These are phyloP conservation scores for Taxidea taxus DNA, from an alignment of 2,113 vertebrate species.

Conservation along the genomic window DNA sequence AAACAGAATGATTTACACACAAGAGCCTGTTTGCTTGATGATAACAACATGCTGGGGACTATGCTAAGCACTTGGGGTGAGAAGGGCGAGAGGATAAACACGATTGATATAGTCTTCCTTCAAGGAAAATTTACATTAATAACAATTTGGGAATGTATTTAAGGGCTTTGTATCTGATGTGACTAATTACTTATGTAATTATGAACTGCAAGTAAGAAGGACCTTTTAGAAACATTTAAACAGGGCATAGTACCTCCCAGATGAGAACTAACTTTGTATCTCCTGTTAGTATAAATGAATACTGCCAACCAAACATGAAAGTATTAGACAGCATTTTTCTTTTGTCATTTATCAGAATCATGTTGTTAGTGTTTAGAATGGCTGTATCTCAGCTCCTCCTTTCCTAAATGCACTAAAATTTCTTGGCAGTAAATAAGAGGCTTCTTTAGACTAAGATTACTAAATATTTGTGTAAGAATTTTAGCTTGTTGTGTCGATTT, in stretches of 20 bases:
- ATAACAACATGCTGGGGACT: neutral
- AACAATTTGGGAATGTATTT: conserved; percentile 39
- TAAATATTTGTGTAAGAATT: conserved; percentile 10
- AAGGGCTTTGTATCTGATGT: neutral
- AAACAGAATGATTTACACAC: neutral
- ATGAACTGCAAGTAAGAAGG: neutral
- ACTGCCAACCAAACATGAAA: conserved; percentile 16
- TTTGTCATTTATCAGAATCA: conserved; percentile 19
- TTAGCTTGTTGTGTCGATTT: conserved; percentile 1
- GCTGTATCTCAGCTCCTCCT: neutral
- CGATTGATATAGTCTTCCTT: neutral
- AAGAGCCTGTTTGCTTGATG: neutral
- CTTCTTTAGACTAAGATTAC: neutral
- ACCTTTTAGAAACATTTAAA: conserved; percentile 33
- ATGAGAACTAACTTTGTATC: neutral
- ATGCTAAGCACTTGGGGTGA: neutral
- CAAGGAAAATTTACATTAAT: neutral
- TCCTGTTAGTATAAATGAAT: neutral
- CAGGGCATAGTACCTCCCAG: neutral
- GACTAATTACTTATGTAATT: neutral
- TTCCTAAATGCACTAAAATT: neutral
- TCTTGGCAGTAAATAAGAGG: neutral
- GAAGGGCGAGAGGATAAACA: neutral
- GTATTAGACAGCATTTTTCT: neutral
- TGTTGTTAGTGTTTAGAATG: conserved; percentile 16